Conservation (phyloP, 2,888 invertebrate genomes). For the Pharmacophagus antenor region DNA sequence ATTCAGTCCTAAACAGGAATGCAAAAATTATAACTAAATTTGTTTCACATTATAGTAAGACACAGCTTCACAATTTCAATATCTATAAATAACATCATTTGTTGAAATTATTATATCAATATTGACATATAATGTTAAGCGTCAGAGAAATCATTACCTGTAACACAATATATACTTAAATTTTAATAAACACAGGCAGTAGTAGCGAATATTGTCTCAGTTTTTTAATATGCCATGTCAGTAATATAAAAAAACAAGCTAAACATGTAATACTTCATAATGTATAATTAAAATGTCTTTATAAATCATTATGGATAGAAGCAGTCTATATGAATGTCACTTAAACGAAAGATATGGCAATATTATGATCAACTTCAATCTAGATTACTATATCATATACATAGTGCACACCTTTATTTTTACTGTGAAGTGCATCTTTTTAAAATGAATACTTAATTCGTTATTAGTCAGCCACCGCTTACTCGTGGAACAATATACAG, state of each 20-base stretch:
- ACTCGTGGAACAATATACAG: neutral
- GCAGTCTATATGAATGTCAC: constrained; percentile 64
- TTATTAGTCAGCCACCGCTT: neutral
- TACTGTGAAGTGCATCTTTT: neutral
- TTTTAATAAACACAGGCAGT: constrained; percentile 8
- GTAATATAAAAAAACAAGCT: neutral
- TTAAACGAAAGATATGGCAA: constrained; percentile 52
- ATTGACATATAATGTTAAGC: neutral
- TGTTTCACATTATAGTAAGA: constrained; percentile 3
- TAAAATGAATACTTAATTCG: neutral
- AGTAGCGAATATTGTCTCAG: constrained; percentile 19
- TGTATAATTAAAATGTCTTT: constrained; percentile 42
- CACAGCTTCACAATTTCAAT: neutral
- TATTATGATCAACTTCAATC: constrained; percentile 32
- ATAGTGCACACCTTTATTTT: neutral
- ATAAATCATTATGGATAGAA: constrained; percentile 42
- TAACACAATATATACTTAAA: neutral
- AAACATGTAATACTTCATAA: constrained; percentile 13
- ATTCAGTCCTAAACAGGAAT: constrained; percentile 31
- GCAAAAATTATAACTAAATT: constrained; percentile 29
- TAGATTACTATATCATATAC: constrained; percentile 5
- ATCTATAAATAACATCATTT: neutral
- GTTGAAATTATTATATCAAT: neutral
- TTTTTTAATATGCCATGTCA: neutral
- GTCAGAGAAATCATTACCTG: neutral